phyloP scores from a whole-genome alignment of 2,797 vertebrate genomes.

The Chiloscyllium punctatum region DNA sequence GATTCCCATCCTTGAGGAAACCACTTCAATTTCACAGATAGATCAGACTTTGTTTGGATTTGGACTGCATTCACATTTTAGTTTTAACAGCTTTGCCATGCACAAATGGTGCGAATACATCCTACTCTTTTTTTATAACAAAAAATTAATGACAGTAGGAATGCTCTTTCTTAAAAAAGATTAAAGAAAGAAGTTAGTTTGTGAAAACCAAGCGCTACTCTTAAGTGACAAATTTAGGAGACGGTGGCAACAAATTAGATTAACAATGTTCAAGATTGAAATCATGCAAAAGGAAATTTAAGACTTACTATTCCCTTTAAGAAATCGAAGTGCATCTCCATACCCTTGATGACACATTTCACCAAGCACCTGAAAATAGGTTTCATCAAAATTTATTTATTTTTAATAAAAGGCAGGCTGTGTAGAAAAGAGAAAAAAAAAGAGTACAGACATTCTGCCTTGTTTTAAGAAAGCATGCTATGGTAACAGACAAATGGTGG shows the following conservation, averaged over 20 bases:
- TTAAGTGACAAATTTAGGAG: too few relatives aligned
- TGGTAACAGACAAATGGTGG: neutral
- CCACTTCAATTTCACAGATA: neutral
- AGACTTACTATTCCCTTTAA: constrained; percentile 76
- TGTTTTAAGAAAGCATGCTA: neutral
- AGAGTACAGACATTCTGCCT: neutral
- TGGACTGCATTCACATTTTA: neutral
- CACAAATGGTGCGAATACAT: neutral
- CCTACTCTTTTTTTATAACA: neutral
- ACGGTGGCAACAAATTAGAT: too few relatives aligned
- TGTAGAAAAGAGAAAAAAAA: neutral
- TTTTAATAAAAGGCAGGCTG: neutral
- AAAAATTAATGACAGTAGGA: neutral
- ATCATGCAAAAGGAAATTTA: neutral
- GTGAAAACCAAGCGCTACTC: neutral
- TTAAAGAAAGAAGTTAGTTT: neutral
- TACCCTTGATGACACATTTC: constrained; percentile 86
- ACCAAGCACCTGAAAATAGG: constrained; percentile 64
- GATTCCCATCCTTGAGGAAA: neutral
- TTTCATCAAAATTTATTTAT: neutral
- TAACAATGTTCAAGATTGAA: neutral
- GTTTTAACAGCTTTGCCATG: neutral
- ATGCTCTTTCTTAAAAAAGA: neutral
- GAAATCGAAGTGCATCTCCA: constrained; percentile 75
- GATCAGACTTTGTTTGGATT: neutral